Percentiles rank a stretch among this genome's conserved stretches.
These are phyloP conservation scores for Onthophagus sagittarius DNA, from an alignment of 2,888 invertebrate species.

Conservation along the genomic window DNA sequence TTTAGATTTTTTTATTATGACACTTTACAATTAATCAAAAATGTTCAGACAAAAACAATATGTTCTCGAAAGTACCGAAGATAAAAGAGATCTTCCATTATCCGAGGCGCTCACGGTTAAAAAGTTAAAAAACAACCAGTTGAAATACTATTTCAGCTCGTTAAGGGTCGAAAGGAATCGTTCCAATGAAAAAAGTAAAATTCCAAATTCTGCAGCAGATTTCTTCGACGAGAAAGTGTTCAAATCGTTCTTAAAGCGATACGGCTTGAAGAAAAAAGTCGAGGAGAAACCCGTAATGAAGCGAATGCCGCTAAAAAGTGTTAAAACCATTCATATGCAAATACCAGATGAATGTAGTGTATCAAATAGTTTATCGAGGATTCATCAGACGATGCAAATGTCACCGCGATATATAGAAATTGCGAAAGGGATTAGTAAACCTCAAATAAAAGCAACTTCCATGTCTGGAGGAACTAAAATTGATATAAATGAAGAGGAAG, in stretches of 20 bases:
- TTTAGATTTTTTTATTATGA: not conserved
- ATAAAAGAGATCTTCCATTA: slow-evolving; percentile 12
- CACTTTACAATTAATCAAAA: not conserved
- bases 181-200: not conserved
- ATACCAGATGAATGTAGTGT: slow-evolving; percentile 17
- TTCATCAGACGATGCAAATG: slow-evolving; percentile 16
- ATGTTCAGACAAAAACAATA: not conserved
- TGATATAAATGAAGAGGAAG: slow-evolving; percentile 5
- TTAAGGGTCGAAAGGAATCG: not conserved
- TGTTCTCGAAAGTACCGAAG: slow-evolving; percentile 17
- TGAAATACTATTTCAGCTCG: slow-evolving; percentile 16
- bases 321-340: slow-evolving; percentile 26
- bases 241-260: slow-evolving; percentile 15
- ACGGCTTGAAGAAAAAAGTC: slow-evolving; percentile 12
- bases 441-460: slow-evolving; percentile 1
- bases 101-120: slow-evolving; percentile 30
- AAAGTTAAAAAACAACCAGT: slow-evolving; percentile 21
- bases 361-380: slow-evolving; percentile 18
- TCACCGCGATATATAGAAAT: slow-evolving; percentile 1
- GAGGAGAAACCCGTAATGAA: slow-evolving; percentile 21
- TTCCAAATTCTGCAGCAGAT: not conserved
- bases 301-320: slow-evolving; percentile 21
- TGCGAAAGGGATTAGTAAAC: slow-evolving; percentile 8
- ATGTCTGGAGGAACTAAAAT: not conserved
- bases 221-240: not conserved